Evolutionary conservation across 1,140 invertebrate genomes (phyloP), one percentile per base, ranked within the genome.

Genomic region (Tribolium madens): DNA sequence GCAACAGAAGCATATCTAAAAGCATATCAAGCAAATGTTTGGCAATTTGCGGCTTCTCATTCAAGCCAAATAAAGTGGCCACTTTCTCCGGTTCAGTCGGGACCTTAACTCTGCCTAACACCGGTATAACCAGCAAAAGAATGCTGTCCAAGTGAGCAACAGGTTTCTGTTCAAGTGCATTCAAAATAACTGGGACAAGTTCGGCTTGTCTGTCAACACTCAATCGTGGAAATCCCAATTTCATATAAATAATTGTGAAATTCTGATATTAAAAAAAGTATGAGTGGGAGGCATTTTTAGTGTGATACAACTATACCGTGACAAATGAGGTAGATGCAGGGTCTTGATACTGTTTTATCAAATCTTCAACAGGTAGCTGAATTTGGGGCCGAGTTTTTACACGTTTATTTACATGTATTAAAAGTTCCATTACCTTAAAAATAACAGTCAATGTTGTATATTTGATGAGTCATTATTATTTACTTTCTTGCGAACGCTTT

Each of bases 221-320:
- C 77, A 97, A 87, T 76, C 96, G 87, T 1, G 95, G 95, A 88
- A 92, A 98, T 12, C 96, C 96, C 90, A 97, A 91, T 86, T 95
- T 96, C 48, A 98, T 94, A 83, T 97, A 98, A 82, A 98, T 96
- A 70, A 97, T 95, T 48, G 95, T 93, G 84, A 98, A 97, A 87
- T 98, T 98, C 92, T 97, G 87, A 17, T 17, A 26, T 50, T n/a
- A 7, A 50, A 10, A 50, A 72, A 57, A 31, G 52, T 60, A 46
- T 31, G 21, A 26, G 21, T 26, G 21, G 21, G 21, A 5, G 21
- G 21, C 21, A 5, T 26, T 26, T 26, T 53, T 52, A 48, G 12
- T 53, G 14, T 42, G 9, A 42, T 10, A 46, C 31, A 78, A 72
- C 42, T 48, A 47, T 89, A 95, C 94, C 83, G 92, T 93, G 71